Evolutionary conservation across 2,888 invertebrate species (phyloP).

Genomic region (Latheticus oryzae): DNA sequence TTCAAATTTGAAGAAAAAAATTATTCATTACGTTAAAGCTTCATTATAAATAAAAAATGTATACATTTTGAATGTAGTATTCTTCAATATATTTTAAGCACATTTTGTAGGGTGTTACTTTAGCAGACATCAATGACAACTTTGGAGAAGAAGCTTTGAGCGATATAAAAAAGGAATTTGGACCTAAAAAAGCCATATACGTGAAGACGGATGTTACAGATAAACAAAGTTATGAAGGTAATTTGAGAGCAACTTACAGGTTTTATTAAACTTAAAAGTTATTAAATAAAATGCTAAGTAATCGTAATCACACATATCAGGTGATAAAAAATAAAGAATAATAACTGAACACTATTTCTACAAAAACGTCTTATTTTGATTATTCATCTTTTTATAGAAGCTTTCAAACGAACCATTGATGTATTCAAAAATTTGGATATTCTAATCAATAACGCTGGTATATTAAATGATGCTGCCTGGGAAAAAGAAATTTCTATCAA

Average conservation of each 20-base stretch:
- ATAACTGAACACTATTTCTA: too few species aligned
- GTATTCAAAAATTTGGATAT: conserved; percentile 77
- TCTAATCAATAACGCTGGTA: conserved; percentile 62
- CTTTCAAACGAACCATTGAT: conserved; percentile 75
- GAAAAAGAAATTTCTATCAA: conserved; percentile 48
- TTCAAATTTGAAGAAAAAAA: too few species aligned
- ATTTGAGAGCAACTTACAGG: too few species aligned
- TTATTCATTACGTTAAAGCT: too few species aligned
- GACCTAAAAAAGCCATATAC: conserved; percentile 74
- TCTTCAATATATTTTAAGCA: too few species aligned
- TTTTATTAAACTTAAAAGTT: conserved; percentile 1
- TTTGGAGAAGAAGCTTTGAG: conserved; percentile 71
- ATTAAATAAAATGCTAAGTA: too few species aligned
- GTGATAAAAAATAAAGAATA: too few species aligned
- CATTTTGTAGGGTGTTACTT: conserved; percentile 38
- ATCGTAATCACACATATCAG: too few species aligned
- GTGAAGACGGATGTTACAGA: conserved; percentile 65
- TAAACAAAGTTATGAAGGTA: conserved; percentile 27
- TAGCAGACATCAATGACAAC: conserved; percentile 25
- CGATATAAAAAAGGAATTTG: conserved; percentile 72
- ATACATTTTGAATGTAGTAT: too few species aligned
- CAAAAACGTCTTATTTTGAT: not conserved
- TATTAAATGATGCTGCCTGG: conserved; percentile 46
- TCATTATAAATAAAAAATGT: not conserved
- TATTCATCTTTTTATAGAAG: conserved; percentile 68